Base-by-base conservation (phyloP, 1,140 invertebrate genomes). In the Penaeus indicus region DNA sequence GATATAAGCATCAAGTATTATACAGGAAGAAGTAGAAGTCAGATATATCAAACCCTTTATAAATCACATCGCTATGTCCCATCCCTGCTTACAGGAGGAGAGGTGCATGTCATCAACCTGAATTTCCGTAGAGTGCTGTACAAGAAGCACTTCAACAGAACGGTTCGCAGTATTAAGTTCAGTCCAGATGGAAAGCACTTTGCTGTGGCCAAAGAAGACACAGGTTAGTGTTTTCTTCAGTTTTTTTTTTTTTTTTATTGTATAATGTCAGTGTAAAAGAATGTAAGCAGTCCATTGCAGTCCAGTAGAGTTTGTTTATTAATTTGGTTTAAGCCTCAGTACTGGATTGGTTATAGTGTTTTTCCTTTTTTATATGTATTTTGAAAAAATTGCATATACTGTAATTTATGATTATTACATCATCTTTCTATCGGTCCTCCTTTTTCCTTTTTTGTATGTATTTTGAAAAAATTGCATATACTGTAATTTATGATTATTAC, bases 131-230 rank as follows among this genome's bases (percentile, higher is more conserved):
- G 95, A 42, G 94, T 98, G 0, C 94, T 99, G 89, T 96, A 98
- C 92, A 95, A 94, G 60, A 96, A 98, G 91, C 95, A 96, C 92
- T 98, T 98, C 92, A 96, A 97, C 91, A 93, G 95, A 84, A 93
- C 94, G 88, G 95, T 98, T 0, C 94, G 94, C 92, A 95, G 95
- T 91, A 94, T 99, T 0, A 95, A 95, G 91, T 99, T 99, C 93
- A 99, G 97, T 92, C 98, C 98, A 0, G 96, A 99, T 95, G 97
- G 98, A 69, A 96, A 95, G 94, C 95, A 96, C 92, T 97, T 99
- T 95, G 97, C 97, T 25, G 95, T 97, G 32, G 97, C 97, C 60
- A 96, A 96, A 93, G 95, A 96, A 92, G 96, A 96, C 92, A 96
- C 95, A 93, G 95, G 96, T 96, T 94, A 93, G 85, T 25, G 62